These are phyloP conservation scores for Cepaea nemoralis DNA, from an alignment of 1,140 invertebrate species.

Conservation along the genomic window DNA sequence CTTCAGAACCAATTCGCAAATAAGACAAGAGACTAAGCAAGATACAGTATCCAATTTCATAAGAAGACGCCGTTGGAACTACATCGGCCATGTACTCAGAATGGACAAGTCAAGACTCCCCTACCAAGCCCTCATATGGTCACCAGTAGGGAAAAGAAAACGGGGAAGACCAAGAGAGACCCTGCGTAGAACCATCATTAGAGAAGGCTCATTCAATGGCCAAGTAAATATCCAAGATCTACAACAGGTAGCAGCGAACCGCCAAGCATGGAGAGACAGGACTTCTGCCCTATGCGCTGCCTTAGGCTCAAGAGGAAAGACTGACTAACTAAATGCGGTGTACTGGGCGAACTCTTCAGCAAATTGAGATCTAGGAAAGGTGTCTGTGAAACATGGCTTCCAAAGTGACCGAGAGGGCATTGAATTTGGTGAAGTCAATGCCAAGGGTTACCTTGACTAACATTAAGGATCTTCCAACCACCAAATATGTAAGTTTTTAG, in stretches of 20 bases:
- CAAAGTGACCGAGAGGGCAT: conserved; percentile 50
- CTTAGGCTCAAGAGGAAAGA: background rate
- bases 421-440: conserved; percentile 54
- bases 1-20: too few species aligned
- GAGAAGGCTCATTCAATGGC: too few species aligned
- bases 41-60: too few species aligned
- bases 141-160: too few species aligned
- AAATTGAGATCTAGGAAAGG: background rate
- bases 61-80: too few species aligned
- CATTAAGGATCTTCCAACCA: conserved; percentile 53
- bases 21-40: too few species aligned
- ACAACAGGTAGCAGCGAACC: background rate
- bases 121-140: too few species aligned
- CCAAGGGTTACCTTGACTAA: conserved; percentile 56
- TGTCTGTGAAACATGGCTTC: conserved; percentile 22
- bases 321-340: background rate
- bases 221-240: too few species aligned
- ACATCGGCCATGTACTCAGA: too few species aligned
- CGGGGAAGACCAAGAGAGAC: too few species aligned
- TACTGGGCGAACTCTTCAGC: background rate
- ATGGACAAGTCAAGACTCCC: too few species aligned
- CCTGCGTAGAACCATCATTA: too few species aligned
- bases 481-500: conserved; percentile 47
- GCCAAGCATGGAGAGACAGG: background rate
- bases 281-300: background rate